A percentile compares a stretch with the other conserved stretches of the same genome.
Conservation (phyloP, 2,888 invertebrate species). For the Lathronympha strigana region DNA sequence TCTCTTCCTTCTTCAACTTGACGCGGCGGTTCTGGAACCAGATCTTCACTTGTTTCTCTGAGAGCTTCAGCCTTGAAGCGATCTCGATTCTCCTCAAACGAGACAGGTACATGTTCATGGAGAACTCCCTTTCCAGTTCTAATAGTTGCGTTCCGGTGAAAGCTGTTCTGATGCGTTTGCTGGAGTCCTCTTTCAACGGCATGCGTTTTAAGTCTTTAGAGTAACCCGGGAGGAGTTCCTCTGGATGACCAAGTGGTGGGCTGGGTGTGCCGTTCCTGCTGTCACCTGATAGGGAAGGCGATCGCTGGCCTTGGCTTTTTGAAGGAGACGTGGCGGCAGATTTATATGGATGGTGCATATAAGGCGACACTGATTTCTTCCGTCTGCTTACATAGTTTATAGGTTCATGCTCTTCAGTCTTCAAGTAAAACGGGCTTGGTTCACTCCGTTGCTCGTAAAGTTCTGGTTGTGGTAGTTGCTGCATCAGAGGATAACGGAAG, state of each 20-base stretch:
- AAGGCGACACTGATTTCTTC: slow-evolving; percentile 76
- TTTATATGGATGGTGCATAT: slow-evolving; percentile 74
- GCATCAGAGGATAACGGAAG: slow-evolving; percentile 72
- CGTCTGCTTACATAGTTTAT: slow-evolving; percentile 65
- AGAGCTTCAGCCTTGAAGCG: slow-evolving; percentile 93
- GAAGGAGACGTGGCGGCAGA: slow-evolving; percentile 67
- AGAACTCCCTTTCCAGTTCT: slow-evolving; percentile 94
- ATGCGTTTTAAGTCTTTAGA: slow-evolving; percentile 76
- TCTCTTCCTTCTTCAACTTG: slow-evolving; percentile 95
- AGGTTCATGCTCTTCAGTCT: slow-evolving; percentile 70
- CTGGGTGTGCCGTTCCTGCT: slow-evolving; percentile 84
- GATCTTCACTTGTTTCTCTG: slow-evolving; percentile 97
- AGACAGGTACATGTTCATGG: slow-evolving; percentile 95
- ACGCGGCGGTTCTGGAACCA: slow-evolving; percentile 98
- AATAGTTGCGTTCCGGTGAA: slow-evolving; percentile 95
- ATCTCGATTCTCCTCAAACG: slow-evolving; percentile 96
- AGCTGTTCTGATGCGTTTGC: slow-evolving; percentile 95
- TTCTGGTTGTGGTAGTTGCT: slow-evolving; percentile 72
- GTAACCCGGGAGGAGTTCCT: slow-evolving; percentile 75
- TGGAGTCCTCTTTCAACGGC: slow-evolving; percentile 86
- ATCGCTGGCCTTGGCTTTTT: slow-evolving; percentile 73
- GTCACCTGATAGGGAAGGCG: slow-evolving; percentile 73
- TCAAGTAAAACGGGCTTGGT: slow-evolving; percentile 61
- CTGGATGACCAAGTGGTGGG: slow-evolving; percentile 76
- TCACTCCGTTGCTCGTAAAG: slow-evolving; percentile 63